phyloP scores from a whole-genome alignment of 1,140 invertebrate species.

The Ceratina calcarata region DNA sequence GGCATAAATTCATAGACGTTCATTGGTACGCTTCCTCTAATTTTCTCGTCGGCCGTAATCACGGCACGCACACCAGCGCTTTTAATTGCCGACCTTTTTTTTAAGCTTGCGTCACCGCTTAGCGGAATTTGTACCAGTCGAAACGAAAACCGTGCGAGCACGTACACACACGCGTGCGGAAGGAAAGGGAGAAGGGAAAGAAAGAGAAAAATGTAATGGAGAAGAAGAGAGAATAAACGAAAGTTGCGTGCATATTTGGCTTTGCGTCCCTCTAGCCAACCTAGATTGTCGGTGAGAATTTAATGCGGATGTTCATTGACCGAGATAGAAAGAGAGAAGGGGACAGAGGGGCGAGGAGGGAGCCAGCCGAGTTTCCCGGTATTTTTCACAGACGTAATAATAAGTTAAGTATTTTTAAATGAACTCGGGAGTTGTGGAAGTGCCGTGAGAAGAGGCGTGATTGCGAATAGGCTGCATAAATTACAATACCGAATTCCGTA shows the following conservation, averaged over 20 bases:
- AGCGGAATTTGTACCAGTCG: background rate
- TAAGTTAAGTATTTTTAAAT: constrained; percentile 12
- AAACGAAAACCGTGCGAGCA: background rate
- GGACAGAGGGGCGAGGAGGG: too few species aligned
- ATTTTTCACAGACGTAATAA: constrained; percentile 7
- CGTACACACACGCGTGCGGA: background rate
- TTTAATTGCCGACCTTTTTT: constrained; percentile 12
- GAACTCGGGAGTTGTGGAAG: background rate
- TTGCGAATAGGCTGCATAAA: constrained; percentile 8
- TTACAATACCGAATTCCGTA: constrained; percentile 3
- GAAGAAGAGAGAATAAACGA: background rate
- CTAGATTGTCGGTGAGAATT: background rate
- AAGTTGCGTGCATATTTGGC: background rate
- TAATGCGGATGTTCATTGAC: background rate
- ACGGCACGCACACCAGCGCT: too few species aligned
- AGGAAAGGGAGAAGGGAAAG: background rate
- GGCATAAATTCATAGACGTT: background rate
- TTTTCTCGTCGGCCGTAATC: background rate
- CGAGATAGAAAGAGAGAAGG: too few species aligned
- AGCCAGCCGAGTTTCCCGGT: background rate
- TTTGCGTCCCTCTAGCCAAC: background rate
- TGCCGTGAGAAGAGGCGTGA: background rate
- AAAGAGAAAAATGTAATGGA: background rate
- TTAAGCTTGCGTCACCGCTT: background rate
- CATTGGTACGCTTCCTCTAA: background rate